phyloP scores from a whole-genome alignment of 2,797 vertebrate genomes.

The Coracias cyanogaster region DNA sequence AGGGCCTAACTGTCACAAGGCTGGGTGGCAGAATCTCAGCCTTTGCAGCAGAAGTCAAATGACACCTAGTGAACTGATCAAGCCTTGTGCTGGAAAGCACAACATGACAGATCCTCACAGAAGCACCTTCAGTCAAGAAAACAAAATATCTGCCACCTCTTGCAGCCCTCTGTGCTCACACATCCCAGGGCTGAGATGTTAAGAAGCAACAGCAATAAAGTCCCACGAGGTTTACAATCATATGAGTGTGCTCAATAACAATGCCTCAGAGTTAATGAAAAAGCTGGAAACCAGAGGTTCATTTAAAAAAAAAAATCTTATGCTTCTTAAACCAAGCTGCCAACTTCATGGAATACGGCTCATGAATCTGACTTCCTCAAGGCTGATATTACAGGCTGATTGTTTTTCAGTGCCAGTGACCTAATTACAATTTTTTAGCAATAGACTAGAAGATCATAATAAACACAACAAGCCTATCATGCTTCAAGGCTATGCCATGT shows the following conservation, averaged over 20 bases:
- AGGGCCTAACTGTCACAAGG: neutral
- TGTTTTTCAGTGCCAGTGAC: neutral
- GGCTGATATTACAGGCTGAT: neutral
- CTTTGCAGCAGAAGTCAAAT: neutral
- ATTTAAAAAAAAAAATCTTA: neutral
- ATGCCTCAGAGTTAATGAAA: neutral
- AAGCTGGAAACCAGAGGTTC: neutral
- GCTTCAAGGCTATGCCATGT: rapidly evolving
- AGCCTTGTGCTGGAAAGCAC: neutral
- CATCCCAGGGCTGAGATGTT: neutral
- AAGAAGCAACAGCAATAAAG: neutral
- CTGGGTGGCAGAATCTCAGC: neutral
- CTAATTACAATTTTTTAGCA: neutral
- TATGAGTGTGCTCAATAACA: neutral
- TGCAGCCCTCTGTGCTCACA: neutral
- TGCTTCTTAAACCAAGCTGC: neutral
- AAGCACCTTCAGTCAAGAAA: neutral
- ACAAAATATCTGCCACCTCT: neutral
- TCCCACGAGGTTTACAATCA: neutral
- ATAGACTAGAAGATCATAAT: neutral
- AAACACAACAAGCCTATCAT: rapidly evolving
- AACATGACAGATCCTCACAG: neutral
- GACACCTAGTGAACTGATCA: neutral
- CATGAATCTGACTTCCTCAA: neutral
- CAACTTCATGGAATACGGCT: neutral